Conservation (phyloP, 2,113 vertebrate genomes). For the Hippopotamus amphibius region DNA sequence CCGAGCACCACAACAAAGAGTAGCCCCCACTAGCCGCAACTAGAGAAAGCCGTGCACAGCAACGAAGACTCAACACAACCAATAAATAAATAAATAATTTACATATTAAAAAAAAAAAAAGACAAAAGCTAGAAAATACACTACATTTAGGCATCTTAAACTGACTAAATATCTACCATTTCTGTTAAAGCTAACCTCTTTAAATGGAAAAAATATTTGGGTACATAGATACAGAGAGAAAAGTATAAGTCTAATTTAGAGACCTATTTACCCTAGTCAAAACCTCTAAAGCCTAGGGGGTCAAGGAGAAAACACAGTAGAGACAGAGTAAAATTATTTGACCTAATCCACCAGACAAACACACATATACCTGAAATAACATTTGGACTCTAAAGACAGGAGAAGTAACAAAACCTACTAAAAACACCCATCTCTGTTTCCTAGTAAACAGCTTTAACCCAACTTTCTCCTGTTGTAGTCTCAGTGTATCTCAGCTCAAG, state of each 20-base stretch:
- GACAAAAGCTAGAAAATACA: slow-evolving; percentile 22
- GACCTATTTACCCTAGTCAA: background rate
- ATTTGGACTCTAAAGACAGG: background rate
- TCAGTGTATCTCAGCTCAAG: background rate
- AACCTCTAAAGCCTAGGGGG: background rate
- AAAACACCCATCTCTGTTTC: background rate
- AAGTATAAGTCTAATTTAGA: background rate
- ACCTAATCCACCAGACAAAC: background rate
- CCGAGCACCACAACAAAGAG: too few species aligned
- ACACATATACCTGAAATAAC: background rate
- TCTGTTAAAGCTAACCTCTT: background rate
- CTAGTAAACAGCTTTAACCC: background rate
- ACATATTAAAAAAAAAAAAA: background rate
- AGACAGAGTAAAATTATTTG: background rate
- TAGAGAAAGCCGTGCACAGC: too few species aligned
- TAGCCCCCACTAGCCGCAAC: too few species aligned
- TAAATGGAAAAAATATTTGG: background rate
- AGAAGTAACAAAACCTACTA: background rate
- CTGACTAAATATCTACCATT: background rate
- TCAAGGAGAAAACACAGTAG: background rate
- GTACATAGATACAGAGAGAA: background rate
- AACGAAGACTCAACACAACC: too few species aligned
- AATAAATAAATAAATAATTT: too few species aligned
- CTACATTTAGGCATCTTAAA: slow-evolving; percentile 1
- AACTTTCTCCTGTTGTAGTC: background rate